These are phyloP conservation scores for Epirrhoe alternata DNA, from an alignment of 2,888 invertebrate genomes.

Conservation along the genomic window DNA sequence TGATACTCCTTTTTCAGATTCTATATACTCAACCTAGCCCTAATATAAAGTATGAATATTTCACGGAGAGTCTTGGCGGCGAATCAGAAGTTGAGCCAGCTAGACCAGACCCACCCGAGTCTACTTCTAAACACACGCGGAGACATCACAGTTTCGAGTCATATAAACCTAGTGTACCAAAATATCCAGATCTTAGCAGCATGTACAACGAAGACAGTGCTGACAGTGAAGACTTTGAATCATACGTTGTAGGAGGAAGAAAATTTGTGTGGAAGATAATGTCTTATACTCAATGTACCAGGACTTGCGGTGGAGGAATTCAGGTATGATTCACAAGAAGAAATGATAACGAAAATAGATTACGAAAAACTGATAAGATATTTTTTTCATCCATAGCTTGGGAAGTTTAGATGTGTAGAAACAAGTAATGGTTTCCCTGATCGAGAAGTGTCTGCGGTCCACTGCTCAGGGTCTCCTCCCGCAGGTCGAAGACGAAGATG, in stretches of 20 bases:
- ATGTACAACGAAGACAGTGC: constrained; percentile 52
- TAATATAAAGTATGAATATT: constrained; percentile 96
- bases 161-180: constrained; percentile 51
- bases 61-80: constrained; percentile 87
- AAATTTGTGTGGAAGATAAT: constrained; percentile 91
- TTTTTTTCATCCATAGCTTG: constrained; percentile 78
- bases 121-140: constrained; percentile 69
- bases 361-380: not conserved
- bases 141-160: constrained; percentile 69
- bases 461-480: constrained; percentile 86
- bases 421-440: constrained; percentile 80
- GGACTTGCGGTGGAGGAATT: constrained; percentile 92
- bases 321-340: constrained; percentile 86
- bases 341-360: too few relatives aligned
- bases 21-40: constrained; percentile 93
- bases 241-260: constrained; percentile 74
- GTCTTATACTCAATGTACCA: constrained; percentile 91
- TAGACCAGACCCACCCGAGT: constrained; percentile 56
- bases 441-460: constrained; percentile 85
- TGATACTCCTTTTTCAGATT: constrained; percentile 84
- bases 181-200: constrained; percentile 55
- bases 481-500: constrained; percentile 85
- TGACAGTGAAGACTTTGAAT: constrained; percentile 57
- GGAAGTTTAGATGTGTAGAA: constrained; percentile 90
- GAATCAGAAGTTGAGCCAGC: constrained; percentile 67